These are phyloP conservation scores for Carcinoscorpius rotundicauda DNA, from an alignment of 1,140 invertebrate genomes.

Conservation along the genomic window DNA sequence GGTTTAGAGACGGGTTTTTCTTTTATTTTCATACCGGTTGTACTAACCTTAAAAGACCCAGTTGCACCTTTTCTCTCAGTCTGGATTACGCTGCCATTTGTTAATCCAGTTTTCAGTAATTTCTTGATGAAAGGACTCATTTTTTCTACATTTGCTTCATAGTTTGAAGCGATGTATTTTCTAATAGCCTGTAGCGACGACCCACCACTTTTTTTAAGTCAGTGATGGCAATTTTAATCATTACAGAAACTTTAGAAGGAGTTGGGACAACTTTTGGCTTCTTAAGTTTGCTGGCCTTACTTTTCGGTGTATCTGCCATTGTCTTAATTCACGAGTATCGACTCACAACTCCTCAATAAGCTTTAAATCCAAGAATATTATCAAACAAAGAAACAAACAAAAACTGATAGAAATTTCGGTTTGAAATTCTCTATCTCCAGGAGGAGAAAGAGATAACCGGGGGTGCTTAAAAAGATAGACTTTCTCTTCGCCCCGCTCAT, in stretches of 20 bases:
- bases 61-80: slow-evolving; percentile 48
- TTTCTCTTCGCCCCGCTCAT: too few species aligned
- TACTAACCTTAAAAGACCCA: slow-evolving; percentile 44
- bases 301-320: slow-evolving; percentile 27
- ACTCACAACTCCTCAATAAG: too few species aligned
- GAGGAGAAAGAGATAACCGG: too few species aligned
- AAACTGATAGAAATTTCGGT: too few species aligned
- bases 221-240: slow-evolving; percentile 24
- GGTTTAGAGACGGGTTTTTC: background rate
- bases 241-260: slow-evolving; percentile 26
- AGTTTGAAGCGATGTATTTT: slow-evolving; percentile 44
- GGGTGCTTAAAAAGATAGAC: too few species aligned
- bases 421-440: too few species aligned
- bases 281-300: slow-evolving; percentile 25
- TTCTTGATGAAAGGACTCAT: slow-evolving; percentile 44
- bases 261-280: slow-evolving; percentile 20
- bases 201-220: slow-evolving; percentile 40
- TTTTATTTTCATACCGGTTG: slow-evolving; percentile 22
- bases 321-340: too few species aligned
- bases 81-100: slow-evolving; percentile 41
- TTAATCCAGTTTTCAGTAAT: slow-evolving; percentile 43
- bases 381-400: too few species aligned
- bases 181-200: slow-evolving; percentile 47
- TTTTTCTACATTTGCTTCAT: slow-evolving; percentile 43
- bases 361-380: too few species aligned